Conservation (phyloP, 2,888 invertebrate genomes). For the Tryphoninae sp. region DNA sequence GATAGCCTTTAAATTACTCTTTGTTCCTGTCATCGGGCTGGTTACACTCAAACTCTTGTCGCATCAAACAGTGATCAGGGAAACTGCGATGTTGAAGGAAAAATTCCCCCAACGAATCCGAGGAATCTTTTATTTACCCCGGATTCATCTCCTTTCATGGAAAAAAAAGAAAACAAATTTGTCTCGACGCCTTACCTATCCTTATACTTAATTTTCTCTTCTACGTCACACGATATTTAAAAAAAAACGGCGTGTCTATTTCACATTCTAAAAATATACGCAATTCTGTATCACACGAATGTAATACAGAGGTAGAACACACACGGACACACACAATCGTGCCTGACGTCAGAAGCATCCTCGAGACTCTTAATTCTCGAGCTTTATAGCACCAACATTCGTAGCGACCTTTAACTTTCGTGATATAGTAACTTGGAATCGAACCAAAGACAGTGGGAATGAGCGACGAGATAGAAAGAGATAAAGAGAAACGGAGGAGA, state of each 20-base stretch:
- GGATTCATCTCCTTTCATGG: not conserved
- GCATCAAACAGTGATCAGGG: no score
- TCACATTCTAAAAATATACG: slow-evolving; percentile 58
- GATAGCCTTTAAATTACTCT: no score
- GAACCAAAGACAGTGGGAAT: slow-evolving; percentile 65
- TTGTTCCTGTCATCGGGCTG: no score
- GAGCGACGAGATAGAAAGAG: slow-evolving; percentile 49
- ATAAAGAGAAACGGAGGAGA: slow-evolving; percentile 21
- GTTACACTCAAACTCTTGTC: no score
- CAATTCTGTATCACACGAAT: slow-evolving; percentile 37
- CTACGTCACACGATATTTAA: slow-evolving; percentile 26
- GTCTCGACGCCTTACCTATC: slow-evolving; percentile 20
- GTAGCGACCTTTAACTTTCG: slow-evolving; percentile 64
- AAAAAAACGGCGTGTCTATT: slow-evolving; percentile 26
- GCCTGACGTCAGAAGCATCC: slow-evolving; percentile 69
- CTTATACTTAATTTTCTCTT: slow-evolving; percentile 15
- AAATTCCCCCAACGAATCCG: no score
- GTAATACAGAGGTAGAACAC: slow-evolving; percentile 16
- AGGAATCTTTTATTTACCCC: not conserved
- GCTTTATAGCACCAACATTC: slow-evolving; percentile 36
- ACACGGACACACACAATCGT: not conserved
- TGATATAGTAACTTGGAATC: slow-evolving; percentile 68
- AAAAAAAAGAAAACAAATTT: not conserved
- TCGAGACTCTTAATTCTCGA: slow-evolving; percentile 66
- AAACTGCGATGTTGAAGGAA: no score